Base-by-base conservation (phyloP, 2,888 invertebrate genomes). In the Boloria euphrosyne region DNA sequence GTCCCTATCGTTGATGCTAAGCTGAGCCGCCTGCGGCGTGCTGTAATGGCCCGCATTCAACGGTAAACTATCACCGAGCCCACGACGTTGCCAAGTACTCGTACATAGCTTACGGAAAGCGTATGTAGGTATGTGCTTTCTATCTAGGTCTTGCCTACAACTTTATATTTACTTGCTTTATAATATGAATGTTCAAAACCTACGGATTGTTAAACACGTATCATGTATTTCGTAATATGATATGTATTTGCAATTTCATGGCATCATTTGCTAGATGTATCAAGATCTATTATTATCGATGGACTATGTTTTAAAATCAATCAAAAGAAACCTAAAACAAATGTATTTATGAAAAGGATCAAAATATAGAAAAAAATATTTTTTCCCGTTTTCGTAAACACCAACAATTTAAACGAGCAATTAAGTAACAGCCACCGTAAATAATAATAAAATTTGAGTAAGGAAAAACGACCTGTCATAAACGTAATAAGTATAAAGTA, bases 51-150 rank as follows among this genome's bases (percentile, higher is more conserved):
- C 50, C 54, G 17, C 60, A 66, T 64, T 70, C 66, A 70, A 62
- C 70, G 68, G 64, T 62, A 64, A 71, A 70, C 66, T 70, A 68
- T 64, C 66, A 62, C 53, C 38, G 49, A 59, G 55, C 49, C 59
- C 59, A 54, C 57, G 57, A 43, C 55, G 57, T 49, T 60, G 65
- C 57, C 62, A 62, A 66, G 50, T 59, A 38, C 31, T 38, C 31
- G 31, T 38, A 43, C 63, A 54, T 58, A 43, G 52, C 59, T 64
- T 53, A 55, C 57, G 16, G 58, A 38, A 47, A 53, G 57, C 62
- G 43, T 50, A 44, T 62, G 31, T 38, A 38, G 10, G 31, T 38
- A 38, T 44, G 44, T 57, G 18, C 44, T 38, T 17, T 44, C 13
- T 44, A 52, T 66, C 50, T 22, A 31, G 2, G 49, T 22, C 17